Base-by-base conservation (phyloP, 2,797 vertebrate species). In the Bradypodion ventrale region DNA sequence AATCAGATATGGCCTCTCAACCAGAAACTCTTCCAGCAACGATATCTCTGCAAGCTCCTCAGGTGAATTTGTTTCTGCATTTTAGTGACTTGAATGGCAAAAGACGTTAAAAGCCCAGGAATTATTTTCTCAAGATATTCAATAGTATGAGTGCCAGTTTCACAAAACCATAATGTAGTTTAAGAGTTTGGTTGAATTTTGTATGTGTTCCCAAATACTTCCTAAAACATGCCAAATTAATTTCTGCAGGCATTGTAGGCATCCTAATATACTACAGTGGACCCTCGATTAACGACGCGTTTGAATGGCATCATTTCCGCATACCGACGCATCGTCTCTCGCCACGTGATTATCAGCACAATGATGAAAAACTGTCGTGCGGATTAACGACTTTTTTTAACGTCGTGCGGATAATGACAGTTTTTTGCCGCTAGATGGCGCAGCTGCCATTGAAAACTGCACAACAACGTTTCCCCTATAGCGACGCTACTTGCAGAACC, bases 31-130 rank as follows among this genome's bases (percentile, higher is more conserved):
- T 94, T 92, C 96, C 94, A 89, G 92, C 94, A 82, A 87, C 92
- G 83, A 85, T 95, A 86, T 91, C 95, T 92, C 92, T 94, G 83
- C 93, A 95, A 94, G 94, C 96, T 89, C 94, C 96, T 94, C 97
- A 97, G 96, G 97, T 70, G 35, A 69, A 56, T 59, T n/a, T 25
- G 2, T 19, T 68, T 81, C 19, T 70, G 16, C 19, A 10, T 82
- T 79, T 75, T 75, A 60, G 25, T 65, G 44, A 40, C 25, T 15
- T 69, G 16, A 63, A 60, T 56, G 23, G 60, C 21, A 35, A n/a
- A 62, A 46, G 40, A 46, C 59, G 5, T 27, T 8, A 74, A 27
- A 60, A 73, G 49, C 21, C 46, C 12, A 8, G 75, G n/a, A 59
- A 2, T 2, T 49, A 4, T 27, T 52, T 42, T 72, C 46, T 21